Base-by-base conservation (phyloP, 35 echinoderm and acorn worm genomes). In the Hemicentrotus pulcherrimus region DNA sequence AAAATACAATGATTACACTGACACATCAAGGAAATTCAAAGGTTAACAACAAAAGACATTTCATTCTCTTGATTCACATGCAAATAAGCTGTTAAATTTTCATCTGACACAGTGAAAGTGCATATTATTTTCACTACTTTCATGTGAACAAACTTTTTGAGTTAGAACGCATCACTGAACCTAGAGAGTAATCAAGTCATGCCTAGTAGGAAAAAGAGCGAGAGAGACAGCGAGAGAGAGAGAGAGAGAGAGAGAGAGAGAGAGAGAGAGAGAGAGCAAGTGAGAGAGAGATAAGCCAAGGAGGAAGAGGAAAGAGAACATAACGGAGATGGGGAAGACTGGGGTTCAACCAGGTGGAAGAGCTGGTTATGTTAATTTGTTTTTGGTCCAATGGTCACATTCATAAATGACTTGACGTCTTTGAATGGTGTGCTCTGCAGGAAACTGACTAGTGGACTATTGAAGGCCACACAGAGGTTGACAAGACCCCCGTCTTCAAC, bases 291-390 rank as follows among this genome's bases (percentile, higher is more conserved):
- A 6, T 5, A 2, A 9, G 52, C 2, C 11, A 59, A 59, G 1
- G 52, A 59, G 22, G 19, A 78, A 8, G 65, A 8, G 19, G 65
- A 70, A 28, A 28, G 6, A 78, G 22, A 8, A 78, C 65, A 78
- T 78, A 5, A n/a, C 7, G 28, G 65, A 78, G 65, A 78, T 6
- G 24, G 65, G 65, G 28, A 78, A 78, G 65, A 78, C 65, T 22
- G 65, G 7, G 65, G 65, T 28, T n/a, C 65, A 78, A n/a, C 28
- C 65, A 78, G 22, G 65, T n/a, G 18, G 19, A 78, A 78, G 65
- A 78, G 65, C 19, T 78, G 65, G 65, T 78, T 78, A 78, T 78
- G 65, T 78, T 78, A 78, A 78, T 78, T 78, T 78, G 22, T 78
- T 22, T 78, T 28, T 28, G 65, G 65, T 78, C 22, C 19, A n/a